Conservation (phyloP, 2,888 invertebrate genomes). For the Diachrysia chrysitis region DNA sequence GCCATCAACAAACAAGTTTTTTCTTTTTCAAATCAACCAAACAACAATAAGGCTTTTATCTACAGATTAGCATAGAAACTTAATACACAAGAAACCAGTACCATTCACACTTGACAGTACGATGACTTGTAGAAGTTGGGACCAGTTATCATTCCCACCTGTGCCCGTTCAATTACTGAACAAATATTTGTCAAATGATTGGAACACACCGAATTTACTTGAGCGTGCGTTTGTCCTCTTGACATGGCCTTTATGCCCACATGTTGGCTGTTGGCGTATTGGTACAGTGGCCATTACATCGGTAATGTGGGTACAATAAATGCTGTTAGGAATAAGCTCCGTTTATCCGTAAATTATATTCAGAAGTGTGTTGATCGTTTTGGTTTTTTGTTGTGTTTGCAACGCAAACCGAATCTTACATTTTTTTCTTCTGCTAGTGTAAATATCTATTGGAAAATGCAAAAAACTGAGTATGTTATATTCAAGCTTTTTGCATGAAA, state of each 20-base stretch:
- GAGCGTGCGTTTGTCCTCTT: constrained; percentile 58
- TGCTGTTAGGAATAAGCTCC: constrained; percentile 24
- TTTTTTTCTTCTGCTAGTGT: no score
- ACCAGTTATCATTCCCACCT: constrained; percentile 45
- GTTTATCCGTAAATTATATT: not conserved
- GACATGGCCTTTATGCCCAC: constrained; percentile 40
- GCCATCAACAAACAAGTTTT: constrained; percentile 22
- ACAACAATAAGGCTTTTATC: constrained; percentile 33
- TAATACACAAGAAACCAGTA: constrained; percentile 33
- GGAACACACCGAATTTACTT: constrained; percentile 56
- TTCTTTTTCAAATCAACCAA: constrained; percentile 13
- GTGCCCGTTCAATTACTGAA: constrained; percentile 55
- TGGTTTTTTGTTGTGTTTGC: not conserved
- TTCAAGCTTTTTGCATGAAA: no score
- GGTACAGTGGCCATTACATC: constrained; percentile 39
- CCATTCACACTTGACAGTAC: constrained; percentile 41
- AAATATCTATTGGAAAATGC: no score
- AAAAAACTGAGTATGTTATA: no score
- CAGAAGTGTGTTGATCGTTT: constrained; percentile 8
- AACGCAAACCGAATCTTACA: not conserved
- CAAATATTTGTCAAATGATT: constrained; percentile 60
- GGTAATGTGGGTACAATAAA: constrained; percentile 47
- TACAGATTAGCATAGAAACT: constrained; percentile 42
- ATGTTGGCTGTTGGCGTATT: constrained; percentile 28
- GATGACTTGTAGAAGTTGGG: constrained; percentile 28